phyloP scores from a whole-genome alignment of 2,888 invertebrate genomes.

The Nomada goodeniana region DNA sequence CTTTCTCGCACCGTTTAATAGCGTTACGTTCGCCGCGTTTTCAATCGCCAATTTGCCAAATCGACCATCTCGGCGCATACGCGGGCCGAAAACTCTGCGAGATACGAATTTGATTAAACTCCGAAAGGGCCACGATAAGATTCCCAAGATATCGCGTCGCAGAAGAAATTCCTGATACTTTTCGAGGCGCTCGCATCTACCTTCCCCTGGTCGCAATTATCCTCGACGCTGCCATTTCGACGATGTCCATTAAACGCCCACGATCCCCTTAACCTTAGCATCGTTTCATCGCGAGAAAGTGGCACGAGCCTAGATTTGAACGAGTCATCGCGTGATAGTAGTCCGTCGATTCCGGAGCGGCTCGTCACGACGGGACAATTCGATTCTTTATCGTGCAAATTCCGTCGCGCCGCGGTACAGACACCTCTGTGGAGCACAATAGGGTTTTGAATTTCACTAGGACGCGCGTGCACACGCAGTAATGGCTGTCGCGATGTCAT shows the following conservation, averaged over 20 bases:
- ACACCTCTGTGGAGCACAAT: conserved; percentile 27
- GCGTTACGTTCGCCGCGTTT: neutral
- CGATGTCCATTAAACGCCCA: conserved; percentile 18
- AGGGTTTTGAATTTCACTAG: conserved; percentile 32
- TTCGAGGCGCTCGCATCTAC: neutral
- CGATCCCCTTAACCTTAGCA: conserved; percentile 45
- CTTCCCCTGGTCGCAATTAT: neutral
- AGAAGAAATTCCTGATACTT: neutral
- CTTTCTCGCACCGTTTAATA: conserved; percentile 6
- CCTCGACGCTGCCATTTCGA: conserved; percentile 1
- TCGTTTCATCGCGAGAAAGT: conserved; percentile 25
- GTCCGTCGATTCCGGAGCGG: neutral
- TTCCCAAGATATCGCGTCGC: too few relatives aligned
- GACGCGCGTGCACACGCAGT: neutral
- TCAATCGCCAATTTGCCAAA: conserved; percentile 27
- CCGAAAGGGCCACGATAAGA: too few relatives aligned
- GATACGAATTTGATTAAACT: neutral
- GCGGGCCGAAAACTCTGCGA: too few relatives aligned
- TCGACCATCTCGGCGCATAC: neutral
- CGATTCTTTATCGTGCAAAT: conserved; percentile 32
- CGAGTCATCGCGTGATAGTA: neutral
- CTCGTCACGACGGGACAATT: conserved; percentile 10
- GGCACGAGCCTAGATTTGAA: conserved; percentile 13
- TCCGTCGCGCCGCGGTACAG: conserved; percentile 12
- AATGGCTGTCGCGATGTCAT: conserved; percentile 11